Evolutionary conservation across 2,113 vertebrate species (phyloP), one percentile per base, ranked within the genome.

Genomic region (Platichthys flesus): DNA sequence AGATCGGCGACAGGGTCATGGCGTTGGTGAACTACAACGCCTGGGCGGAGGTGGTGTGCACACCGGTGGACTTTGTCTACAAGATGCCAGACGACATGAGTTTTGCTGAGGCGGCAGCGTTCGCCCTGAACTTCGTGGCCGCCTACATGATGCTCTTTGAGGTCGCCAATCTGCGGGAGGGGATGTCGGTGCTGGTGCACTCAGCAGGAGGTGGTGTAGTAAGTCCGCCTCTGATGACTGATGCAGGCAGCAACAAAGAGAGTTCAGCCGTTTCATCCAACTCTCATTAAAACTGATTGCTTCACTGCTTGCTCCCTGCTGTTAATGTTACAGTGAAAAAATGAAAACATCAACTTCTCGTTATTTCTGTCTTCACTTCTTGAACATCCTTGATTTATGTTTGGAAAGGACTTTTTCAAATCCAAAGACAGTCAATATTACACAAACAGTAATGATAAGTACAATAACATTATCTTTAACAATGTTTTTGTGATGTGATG

Each of bases 91-190:
- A 98, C 37, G 96, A 97, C 81, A 99, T 99, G 98, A 97, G 91
- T 67, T 99, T 97, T 90, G 90, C 96, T 0, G 98, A 99, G 93
- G 98, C 97, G 0, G 97, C 97, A 42, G 98, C 97, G 0, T 98
- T 99, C 87, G 96, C 96, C 70, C 94, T 99, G 94, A 99, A 98
- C 95, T 99, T 98, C 88, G 96, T 99, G 89, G 96, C 98, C 57
- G 98, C 98, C 21, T 98, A 99, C 87, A 96, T 98, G 96, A 99
- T 99, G 97, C 96, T 99, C 49, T 99, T 99, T 79, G 97, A 99
- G 91, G 95, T 99, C 1, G 97, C 97, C 78, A 98, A 97, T 91
- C 95, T 99, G 61, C 92, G 95, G 76, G 97, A 97, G 89, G 98
- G 97, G 52, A 99, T 99, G 98, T 99, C 97, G 5, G 98, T 99